Evolutionary conservation across 2,888 invertebrate species (phyloP).

Genomic region (Macaria notata): DNA sequence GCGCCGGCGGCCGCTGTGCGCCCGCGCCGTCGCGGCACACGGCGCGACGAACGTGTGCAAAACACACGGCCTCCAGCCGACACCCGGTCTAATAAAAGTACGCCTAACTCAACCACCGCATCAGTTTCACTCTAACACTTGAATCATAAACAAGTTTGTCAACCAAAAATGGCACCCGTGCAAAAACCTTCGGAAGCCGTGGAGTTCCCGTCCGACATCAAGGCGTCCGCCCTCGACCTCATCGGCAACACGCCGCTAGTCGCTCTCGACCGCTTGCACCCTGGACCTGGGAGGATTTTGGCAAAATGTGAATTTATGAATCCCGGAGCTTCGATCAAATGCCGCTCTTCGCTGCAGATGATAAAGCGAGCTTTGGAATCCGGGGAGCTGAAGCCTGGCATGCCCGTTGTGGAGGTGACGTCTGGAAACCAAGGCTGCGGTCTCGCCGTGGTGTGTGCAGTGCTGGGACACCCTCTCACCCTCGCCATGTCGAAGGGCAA

Average conservation of each 20-base stretch:
- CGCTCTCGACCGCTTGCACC: conserved; percentile 67
- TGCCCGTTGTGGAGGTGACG: conserved; percentile 65
- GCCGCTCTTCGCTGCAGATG: conserved; percentile 69
- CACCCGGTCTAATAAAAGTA: conserved; percentile 28
- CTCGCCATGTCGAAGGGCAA: conserved; percentile 73
- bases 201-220: too few relatives aligned
- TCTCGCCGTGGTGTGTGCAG: conserved; percentile 72
- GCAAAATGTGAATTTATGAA: conserved; percentile 78
- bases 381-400: conserved; percentile 61
- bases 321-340: conserved; percentile 73
- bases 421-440: conserved; percentile 76
- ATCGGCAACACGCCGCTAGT: conserved; percentile 74
- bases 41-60: conserved; percentile 16
- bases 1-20: conserved; percentile 8
- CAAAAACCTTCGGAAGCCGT: conserved; percentile 29
- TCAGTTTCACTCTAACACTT: conserved; percentile 34
- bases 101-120: conserved; percentile 13
- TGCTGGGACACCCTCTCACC: conserved; percentile 67
- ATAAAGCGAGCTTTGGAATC: conserved; percentile 54
- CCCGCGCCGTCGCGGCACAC: conserved; percentile 16
- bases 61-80: conserved; percentile 29
- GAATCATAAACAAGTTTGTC: conserved; percentile 32
- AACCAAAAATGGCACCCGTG: conserved; percentile 17
- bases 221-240: conserved; percentile 67
- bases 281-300: conserved; percentile 69